A percentile compares a stretch with the other conserved stretches of the same genome.
Evolutionary conservation across 2,888 invertebrate genomes (phyloP).

Genomic region (Chymomyza caudatula): DNA sequence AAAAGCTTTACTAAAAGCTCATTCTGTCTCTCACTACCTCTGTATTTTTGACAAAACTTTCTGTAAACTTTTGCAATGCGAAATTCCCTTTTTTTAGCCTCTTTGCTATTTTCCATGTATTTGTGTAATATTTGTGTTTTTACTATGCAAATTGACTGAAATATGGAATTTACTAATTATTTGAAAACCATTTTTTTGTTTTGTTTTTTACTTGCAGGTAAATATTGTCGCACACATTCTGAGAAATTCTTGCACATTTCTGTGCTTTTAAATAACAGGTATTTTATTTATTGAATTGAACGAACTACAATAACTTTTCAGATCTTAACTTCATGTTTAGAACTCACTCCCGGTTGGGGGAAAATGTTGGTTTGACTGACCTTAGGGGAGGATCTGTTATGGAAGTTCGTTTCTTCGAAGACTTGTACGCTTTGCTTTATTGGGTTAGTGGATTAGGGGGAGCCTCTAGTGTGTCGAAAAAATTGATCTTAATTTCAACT

Average conservation of each 20-base stretch:
- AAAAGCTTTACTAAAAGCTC: conserved; percentile 31
- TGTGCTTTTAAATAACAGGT: conserved; percentile 42
- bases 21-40: conserved; percentile 12
- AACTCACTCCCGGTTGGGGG: too few relatives aligned
- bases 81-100: background rate
- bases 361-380: too few relatives aligned
- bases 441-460: too few relatives aligned
- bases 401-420: too few relatives aligned
- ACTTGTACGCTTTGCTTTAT: too few relatives aligned
- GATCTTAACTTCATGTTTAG: too few relatives aligned
- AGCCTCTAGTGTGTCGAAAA: too few relatives aligned
- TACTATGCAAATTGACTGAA: background rate
- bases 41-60: background rate
- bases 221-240: conserved; percentile 41
- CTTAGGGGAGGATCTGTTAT: too few relatives aligned
- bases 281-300: too few relatives aligned
- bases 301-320: background rate
- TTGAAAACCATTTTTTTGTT: conserved; percentile 2
- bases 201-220: conserved; percentile 49
- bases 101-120: background rate
- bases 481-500: too few relatives aligned
- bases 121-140: background rate
- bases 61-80: background rate
- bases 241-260: background rate
- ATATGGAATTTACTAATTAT: background rate